Evolutionary conservation across 2,113 vertebrate species (phyloP), one percentile per base, ranked within the genome.

Genomic region (Pithys albifrons): DNA sequence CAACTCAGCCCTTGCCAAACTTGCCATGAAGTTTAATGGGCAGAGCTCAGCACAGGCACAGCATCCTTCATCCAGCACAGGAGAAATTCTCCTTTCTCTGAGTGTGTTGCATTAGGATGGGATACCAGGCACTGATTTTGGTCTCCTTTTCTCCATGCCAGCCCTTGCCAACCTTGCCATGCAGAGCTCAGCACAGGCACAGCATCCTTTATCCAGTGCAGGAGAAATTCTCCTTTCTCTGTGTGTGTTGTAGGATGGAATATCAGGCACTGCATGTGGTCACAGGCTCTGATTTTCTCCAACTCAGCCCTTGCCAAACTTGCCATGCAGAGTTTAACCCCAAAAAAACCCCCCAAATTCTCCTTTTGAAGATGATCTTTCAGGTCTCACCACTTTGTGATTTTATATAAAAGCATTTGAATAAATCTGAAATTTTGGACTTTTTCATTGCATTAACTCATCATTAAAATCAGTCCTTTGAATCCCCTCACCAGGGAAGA

Each of bases 31-130:
- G 43, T 41, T 88, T 43, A 43, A 43, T 15, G 14, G 41, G 41
- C 41, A 43, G 41, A 43, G 41, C 41, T 41, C 41, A 41, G 41
- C 41, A 41, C 41, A 41, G 41, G 41, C 41, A 43, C 41, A 43
- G 41, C 41, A 43, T 43, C 39, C 39, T 41, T 41, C 12, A 11
- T 41, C 39, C 39, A 41, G 39, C 12, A 11, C 11, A 41, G 39
- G 41, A 43, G 13, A 43, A 43, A 43, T 43, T 43, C 41, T 15
- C 41, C 41, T 43, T 43, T 43, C 14, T 43, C 41, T 2, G 12
- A 3, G 0, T 4, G 29, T 14, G 13, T 24, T 12, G 0, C 17
- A 6, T 24, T 12, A 33, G 20, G 29, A 43, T 43, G 41, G 41
- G 41, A 43, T 43, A 43, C 14, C 41, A 43, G 41, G 41, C 41